Conservation (phyloP, 2,888 invertebrate species). For the Biston betularia region DNA sequence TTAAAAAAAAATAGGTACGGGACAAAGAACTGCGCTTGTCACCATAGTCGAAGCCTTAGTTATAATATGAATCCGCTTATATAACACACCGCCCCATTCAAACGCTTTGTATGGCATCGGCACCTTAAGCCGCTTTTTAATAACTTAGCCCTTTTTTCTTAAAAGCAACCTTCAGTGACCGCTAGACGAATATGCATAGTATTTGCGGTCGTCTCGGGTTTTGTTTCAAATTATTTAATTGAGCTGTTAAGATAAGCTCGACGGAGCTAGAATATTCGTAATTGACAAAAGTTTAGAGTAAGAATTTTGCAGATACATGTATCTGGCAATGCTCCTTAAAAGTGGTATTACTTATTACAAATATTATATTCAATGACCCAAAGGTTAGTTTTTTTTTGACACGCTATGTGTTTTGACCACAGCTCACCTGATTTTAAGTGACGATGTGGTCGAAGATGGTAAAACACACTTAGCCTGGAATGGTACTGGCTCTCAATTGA, state of each 20-base stretch:
- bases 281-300: constrained; percentile 10
- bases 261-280: constrained; percentile 20
- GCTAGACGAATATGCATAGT: constrained; percentile 34
- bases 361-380: too few relatives aligned
- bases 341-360: too few relatives aligned
- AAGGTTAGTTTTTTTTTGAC: too few relatives aligned
- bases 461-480: too few relatives aligned
- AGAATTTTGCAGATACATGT: neutral
- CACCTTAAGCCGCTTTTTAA: constrained; percentile 36
- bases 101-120: constrained; percentile 44
- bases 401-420: too few relatives aligned
- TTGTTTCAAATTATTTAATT: constrained; percentile 32
- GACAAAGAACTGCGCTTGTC: neutral
- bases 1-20: neutral
- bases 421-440: too few relatives aligned
- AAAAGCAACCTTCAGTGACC: constrained; percentile 41
- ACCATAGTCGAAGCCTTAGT: neutral
- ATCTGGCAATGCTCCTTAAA: neutral
- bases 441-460: too few relatives aligned
- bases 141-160: constrained; percentile 37
- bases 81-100: constrained; percentile 59
- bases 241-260: constrained; percentile 30
- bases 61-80: constrained; percentile 56
- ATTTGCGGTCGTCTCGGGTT: constrained; percentile 24
- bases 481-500: too few relatives aligned